Percentiles rank a stretch among this genome's conserved stretches.
phyloP scores from a whole-genome alignment of 2,113 vertebrate genomes.

The Rhinolophus sinicus region DNA sequence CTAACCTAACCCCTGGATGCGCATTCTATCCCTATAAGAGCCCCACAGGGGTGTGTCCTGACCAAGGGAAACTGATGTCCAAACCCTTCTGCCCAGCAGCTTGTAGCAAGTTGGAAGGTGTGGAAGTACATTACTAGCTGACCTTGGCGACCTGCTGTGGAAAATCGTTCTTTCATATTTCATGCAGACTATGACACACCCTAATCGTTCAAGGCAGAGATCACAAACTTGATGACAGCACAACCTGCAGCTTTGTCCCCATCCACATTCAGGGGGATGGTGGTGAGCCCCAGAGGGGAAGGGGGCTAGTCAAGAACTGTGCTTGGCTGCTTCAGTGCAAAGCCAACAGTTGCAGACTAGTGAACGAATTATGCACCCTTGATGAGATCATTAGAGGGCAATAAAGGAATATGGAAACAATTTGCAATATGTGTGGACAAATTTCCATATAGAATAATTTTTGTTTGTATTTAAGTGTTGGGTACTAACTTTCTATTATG shows the following conservation, averaged over 20 bases:
- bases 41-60: neutral
- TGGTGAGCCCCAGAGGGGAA: conserved; percentile 52
- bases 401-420: conserved; percentile 82
- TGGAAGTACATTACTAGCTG: conserved; percentile 69
- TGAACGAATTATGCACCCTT: conserved; percentile 74
- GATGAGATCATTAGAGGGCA: conserved; percentile 81
- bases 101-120: neutral
- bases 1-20: neutral
- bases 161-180: conserved; percentile 65
- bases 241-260: neutral
- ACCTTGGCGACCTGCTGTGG: conserved; percentile 60
- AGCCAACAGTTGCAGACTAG: conserved; percentile 67
- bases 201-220: conserved; percentile 65
- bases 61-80: neutral
- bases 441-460: conserved; percentile 76
- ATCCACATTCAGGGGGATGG: conserved; percentile 21
- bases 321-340: conserved; percentile 75
- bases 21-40: neutral
- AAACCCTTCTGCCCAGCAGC: neutral
- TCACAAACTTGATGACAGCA: conserved; percentile 41
- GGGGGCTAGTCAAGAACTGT: conserved; percentile 56
- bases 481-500: conserved; percentile 62
- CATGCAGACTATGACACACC: conserved; percentile 54
- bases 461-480: conserved; percentile 68
- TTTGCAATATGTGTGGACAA: conserved; percentile 82